Percentiles rank a stretch among this genome's conserved stretches.
Conservation (phyloP, 2,113 vertebrate genomes). For the Brachirus orientalis region DNA sequence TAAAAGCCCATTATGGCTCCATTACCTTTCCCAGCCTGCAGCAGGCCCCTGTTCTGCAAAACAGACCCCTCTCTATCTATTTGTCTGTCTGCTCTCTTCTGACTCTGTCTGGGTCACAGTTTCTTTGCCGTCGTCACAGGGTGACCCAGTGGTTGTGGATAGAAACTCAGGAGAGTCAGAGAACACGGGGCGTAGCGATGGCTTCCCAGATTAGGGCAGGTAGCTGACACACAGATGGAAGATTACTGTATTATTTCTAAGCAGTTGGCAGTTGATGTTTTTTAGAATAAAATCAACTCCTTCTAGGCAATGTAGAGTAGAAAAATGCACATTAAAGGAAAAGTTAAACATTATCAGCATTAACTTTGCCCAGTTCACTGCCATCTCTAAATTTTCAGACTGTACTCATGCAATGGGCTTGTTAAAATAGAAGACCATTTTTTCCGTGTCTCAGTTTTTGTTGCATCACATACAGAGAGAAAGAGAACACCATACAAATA, state of each 20-base stretch:
- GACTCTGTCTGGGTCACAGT: constrained; percentile 42
- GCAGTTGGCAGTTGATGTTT: no score
- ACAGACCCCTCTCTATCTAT: constrained; percentile 33
- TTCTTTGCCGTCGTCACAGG: constrained; percentile 30
- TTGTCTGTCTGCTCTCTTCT: constrained; percentile 17
- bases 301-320: no score
- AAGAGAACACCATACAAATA: no score
- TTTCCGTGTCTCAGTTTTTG: not conserved
- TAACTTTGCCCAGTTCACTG: no score
- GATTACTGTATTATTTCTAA: no score
- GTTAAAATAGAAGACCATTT: not conserved
- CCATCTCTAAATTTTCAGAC: no score
- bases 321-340: no score
- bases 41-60: constrained; percentile 37
- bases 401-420: constrained; percentile 1
- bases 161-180: constrained; percentile 9
- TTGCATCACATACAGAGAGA: no score
- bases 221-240: not conserved
- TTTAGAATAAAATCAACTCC: no score
- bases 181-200: not conserved
- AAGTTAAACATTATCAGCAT: no score
- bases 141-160: not conserved
- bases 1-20: constrained; percentile 78
- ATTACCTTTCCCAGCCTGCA: constrained; percentile 64
- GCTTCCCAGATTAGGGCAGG: not conserved